Evolutionary conservation across 2,797 vertebrate genomes (phyloP).

Genomic region (Xiphophorus birchmanni): DNA sequence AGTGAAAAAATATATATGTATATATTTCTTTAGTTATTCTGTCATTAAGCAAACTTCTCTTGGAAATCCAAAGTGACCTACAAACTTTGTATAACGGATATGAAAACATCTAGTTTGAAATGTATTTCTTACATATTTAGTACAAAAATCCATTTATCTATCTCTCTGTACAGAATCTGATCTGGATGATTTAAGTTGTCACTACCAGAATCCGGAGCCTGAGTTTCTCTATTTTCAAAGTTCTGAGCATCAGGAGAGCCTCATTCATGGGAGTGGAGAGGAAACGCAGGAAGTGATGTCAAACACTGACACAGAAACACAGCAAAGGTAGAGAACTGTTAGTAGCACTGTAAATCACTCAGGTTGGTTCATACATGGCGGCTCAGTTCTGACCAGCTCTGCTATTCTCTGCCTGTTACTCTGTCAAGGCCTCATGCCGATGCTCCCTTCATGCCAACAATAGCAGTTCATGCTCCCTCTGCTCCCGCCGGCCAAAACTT

Average conservation of each 20-base stretch:
- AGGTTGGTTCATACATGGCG: slow-evolving; percentile 6
- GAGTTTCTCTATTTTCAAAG: slow-evolving; percentile 48
- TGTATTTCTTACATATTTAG: not conserved
- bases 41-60: not conserved
- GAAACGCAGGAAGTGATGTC: slow-evolving; percentile 20
- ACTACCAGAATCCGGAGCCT: slow-evolving; percentile 62
- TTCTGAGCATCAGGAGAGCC: slow-evolving; percentile 32
- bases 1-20: not conserved
- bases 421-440: slow-evolving; percentile 42
- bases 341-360: not conserved
- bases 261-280: slow-evolving; percentile 6
- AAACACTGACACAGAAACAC: slow-evolving; percentile 4
- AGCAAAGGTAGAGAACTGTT: slow-evolving; percentile 32
- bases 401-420: slow-evolving; percentile 11
- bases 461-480: not conserved
- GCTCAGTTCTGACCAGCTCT: slow-evolving; percentile 7
- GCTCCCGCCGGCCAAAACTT: slow-evolving; percentile 40
- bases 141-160: not conserved
- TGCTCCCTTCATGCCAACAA: slow-evolving; percentile 21
- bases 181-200: slow-evolving; percentile 24
- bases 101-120: not conserved
- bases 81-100: not conserved
- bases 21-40: not conserved
- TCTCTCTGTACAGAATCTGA: slow-evolving; percentile 35
- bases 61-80: not conserved